These are phyloP conservation scores for Cephalopholis sonnerati DNA, from an alignment of 2,113 vertebrate species.

Conservation along the genomic window DNA sequence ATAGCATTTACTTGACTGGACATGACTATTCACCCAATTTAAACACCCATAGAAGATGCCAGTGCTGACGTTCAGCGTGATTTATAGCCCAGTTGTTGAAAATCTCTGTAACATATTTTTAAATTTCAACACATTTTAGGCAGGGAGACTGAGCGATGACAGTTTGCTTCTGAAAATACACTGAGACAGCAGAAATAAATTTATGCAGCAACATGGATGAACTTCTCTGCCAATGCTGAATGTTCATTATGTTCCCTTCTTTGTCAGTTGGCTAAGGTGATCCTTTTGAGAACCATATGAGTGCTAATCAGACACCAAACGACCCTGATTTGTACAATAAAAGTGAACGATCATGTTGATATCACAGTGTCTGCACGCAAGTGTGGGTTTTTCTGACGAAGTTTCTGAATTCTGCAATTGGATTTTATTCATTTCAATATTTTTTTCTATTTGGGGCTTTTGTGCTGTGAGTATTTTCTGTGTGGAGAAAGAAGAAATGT, in stretches of 20 bases:
- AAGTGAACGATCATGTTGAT: slow-evolving; percentile 1
- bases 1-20: not conserved
- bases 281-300: slow-evolving; percentile 3
- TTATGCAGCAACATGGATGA: slow-evolving; percentile 32
- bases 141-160: not conserved
- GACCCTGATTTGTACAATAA: not conserved
- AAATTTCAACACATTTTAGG: not conserved
- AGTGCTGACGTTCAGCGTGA: not conserved
- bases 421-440: not conserved
- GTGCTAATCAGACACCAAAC: slow-evolving; percentile 20
- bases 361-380: not conserved
- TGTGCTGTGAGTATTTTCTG: not conserved
- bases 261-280: not conserved
- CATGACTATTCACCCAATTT: not conserved
- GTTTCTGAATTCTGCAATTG: not conserved
- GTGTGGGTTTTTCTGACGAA: not conserved
- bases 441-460: not conserved
- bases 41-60: not conserved
- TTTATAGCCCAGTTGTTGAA: not conserved
- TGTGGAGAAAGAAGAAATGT: not conserved
- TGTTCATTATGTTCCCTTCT: slow-evolving; percentile 34
- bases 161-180: not conserved
- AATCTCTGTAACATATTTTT: not conserved
- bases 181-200: not conserved
- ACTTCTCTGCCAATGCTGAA: slow-evolving; percentile 10